phyloP scores from a whole-genome alignment of 92 coral and sea anemone genomes.

The Palythoa heliodiscus region DNA sequence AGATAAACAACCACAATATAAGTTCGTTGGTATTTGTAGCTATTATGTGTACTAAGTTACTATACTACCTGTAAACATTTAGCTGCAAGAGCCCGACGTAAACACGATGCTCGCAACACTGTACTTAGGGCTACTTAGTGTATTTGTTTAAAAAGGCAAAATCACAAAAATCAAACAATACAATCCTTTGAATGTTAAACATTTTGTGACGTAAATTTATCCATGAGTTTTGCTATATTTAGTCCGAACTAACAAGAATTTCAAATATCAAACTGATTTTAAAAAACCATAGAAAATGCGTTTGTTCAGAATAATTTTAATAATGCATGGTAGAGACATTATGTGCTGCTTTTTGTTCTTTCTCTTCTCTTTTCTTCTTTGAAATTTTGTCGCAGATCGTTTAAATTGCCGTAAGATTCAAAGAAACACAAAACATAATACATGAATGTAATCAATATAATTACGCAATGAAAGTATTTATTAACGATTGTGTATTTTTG shows the following conservation, averaged over 20 bases:
- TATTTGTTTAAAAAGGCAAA: background rate
- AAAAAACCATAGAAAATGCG: background rate
- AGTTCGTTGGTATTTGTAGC: too few species aligned
- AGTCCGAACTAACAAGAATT: background rate
- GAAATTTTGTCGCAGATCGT: too few species aligned
- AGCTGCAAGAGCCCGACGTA: background rate
- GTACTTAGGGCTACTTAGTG: background rate
- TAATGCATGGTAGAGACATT: background rate
- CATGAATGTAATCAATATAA: background rate
- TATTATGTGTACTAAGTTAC: too few species aligned
- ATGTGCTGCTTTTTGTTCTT: background rate
- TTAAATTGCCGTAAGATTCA: background rate
- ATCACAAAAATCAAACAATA: background rate
- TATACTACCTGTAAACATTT: too few species aligned
- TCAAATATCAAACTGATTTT: background rate
- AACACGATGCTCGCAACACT: background rate
- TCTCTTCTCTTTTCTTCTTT: too few species aligned
- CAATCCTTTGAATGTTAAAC: background rate
- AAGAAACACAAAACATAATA: background rate
- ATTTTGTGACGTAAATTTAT: background rate
- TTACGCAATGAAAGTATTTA: background rate
- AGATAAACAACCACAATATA: too few species aligned
- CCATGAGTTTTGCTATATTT: background rate
- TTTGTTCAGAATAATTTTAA: background rate
- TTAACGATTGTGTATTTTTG: background rate